Evolutionary conservation across 1,140 invertebrate species (phyloP).

Genomic region (Atta colombica): DNA sequence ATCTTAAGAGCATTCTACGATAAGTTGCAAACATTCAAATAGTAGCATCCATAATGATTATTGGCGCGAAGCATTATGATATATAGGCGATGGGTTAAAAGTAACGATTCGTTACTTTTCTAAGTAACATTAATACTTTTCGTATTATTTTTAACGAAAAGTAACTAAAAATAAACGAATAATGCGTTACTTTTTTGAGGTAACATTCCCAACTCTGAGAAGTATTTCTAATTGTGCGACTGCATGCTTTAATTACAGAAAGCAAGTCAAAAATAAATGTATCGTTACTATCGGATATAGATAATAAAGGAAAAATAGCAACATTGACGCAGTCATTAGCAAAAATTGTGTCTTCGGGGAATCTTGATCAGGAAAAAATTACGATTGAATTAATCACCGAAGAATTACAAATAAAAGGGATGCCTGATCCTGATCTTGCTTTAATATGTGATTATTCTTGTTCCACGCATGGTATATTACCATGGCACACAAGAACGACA

Average conservation of each 20-base stretch:
- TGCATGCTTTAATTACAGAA: constrained; percentile 58
- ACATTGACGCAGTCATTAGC: constrained; percentile 81
- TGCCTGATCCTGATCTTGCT: constrained; percentile 90
- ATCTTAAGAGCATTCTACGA: background rate
- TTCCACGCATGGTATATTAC: constrained; percentile 89
- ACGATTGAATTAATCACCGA: constrained; percentile 85
- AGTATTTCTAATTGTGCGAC: background rate
- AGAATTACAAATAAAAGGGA: constrained; percentile 84
- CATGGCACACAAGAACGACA: constrained; percentile 91
- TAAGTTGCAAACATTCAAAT: no score
- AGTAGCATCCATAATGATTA: no score
- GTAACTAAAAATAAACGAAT: no score
- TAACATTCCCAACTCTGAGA: no score
- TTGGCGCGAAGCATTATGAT: no score
- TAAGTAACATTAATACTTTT: no score
- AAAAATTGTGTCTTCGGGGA: constrained; percentile 78
- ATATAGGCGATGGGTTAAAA: no score
- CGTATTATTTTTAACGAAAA: no score
- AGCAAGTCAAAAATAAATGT: constrained; percentile 84
- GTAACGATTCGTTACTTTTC: no score
- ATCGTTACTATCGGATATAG: constrained; percentile 84
- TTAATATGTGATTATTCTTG: constrained; percentile 88
- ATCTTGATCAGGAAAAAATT: constrained; percentile 82
- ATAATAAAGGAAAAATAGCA: constrained; percentile 88
- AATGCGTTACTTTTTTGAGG: no score